These are phyloP conservation scores for Trichomalopsis sarcophagae DNA, from an alignment of 1,140 invertebrate genomes.

Conservation along the genomic window DNA sequence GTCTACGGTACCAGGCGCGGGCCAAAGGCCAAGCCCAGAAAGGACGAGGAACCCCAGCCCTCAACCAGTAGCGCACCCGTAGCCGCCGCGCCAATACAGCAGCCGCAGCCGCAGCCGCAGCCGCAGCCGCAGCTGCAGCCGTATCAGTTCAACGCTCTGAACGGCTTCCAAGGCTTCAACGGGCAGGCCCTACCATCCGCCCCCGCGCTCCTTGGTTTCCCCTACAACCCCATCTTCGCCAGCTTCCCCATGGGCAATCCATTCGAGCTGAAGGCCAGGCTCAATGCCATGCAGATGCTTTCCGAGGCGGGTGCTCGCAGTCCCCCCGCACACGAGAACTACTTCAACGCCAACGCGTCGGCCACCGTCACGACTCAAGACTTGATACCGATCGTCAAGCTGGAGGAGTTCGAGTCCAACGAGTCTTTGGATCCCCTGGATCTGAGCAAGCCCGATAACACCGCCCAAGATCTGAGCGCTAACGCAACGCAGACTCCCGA, in stretches of 20 bases:
- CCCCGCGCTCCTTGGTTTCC: constrained; percentile 34
- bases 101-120: neutral
- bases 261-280: neutral
- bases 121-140: no score
- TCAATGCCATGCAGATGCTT: no score
- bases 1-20: constrained; percentile 92
- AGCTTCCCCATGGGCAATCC: constrained; percentile 51
- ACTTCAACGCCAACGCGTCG: no score
- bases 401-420: neutral
- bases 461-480: constrained; percentile 5
- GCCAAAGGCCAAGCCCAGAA: constrained; percentile 78
- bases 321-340: neutral
- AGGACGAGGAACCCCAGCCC: constrained; percentile 50
- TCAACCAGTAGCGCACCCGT: no score
- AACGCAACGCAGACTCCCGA: neutral
- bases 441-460: constrained; percentile 72
- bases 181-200: constrained; percentile 3
- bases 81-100: no score
- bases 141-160: constrained; percentile 27
- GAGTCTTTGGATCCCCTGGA: constrained; percentile 72
- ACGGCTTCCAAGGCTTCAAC: neutral
- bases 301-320: no score
- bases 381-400: neutral
- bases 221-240: constrained; percentile 55
- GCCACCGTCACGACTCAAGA: no score